phyloP scores from a whole-genome alignment of 2,888 invertebrate genomes.

The Odontocerum albicorne region DNA sequence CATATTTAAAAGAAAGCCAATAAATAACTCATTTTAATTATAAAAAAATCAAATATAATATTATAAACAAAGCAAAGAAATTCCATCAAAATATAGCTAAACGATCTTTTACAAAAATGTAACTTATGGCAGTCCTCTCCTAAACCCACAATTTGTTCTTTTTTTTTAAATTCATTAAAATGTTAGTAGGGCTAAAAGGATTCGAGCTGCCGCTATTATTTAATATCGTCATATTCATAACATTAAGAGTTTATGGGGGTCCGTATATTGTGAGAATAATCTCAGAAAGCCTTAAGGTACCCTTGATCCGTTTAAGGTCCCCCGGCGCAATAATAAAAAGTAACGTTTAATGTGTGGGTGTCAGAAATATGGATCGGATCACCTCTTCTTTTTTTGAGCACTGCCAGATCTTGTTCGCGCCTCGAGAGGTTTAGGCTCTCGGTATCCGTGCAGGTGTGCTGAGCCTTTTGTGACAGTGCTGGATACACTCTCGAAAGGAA shows the following conservation, averaged over 20 bases:
- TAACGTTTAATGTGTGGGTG: slow-evolving; percentile 36
- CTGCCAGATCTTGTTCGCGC: slow-evolving; percentile 19
- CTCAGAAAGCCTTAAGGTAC: background rate
- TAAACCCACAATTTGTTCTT: too few species aligned
- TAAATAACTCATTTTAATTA: too few species aligned
- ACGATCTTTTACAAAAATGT: too few species aligned
- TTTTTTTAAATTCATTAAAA: too few species aligned
- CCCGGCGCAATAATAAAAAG: slow-evolving; percentile 30
- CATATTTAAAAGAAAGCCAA: too few species aligned
- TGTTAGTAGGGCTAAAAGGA: background rate
- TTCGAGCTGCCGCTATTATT: background rate
- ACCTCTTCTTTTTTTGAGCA: slow-evolving; percentile 18
- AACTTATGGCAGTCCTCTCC: too few species aligned
- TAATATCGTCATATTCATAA: slow-evolving; percentile 15
- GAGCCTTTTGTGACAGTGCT: background rate
- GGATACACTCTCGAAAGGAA: too few species aligned
- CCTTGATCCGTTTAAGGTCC: background rate
- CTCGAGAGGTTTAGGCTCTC: slow-evolving; percentile 8
- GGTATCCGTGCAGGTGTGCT: slow-evolving; percentile 1
- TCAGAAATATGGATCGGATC: slow-evolving; percentile 34
- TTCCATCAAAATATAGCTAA: too few species aligned
- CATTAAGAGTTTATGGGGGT: slow-evolving; percentile 6
- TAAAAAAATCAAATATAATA: too few species aligned
- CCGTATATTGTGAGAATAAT: slow-evolving; percentile 1
- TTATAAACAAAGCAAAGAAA: too few species aligned